Base-by-base conservation (phyloP, 1,140 invertebrate genomes). In the Nilaparvata lugens region DNA sequence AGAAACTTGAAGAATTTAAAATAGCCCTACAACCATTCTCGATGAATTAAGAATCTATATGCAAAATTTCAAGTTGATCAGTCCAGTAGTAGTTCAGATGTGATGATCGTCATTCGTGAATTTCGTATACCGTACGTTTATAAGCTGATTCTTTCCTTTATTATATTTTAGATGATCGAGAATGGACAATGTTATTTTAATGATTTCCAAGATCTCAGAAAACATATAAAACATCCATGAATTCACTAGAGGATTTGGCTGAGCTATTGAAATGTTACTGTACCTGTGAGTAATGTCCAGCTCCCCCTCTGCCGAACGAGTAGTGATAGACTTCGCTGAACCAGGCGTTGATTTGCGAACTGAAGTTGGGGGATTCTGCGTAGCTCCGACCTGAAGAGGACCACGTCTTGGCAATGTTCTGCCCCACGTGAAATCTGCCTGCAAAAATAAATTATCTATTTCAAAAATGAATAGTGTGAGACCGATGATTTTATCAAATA, bases 201-300 rank as follows among this genome's bases (percentile, higher is more conserved):
- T 40, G 38, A 40, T 9, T 9, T 40, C n/a, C n/a, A 40, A 40
- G n/a, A 9, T n/a, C 9, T 9, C 38, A 40, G n/a, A 40, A 9
- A 9, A 40, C 38, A 40, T 9, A 9, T 9, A 40, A 40, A 9
- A 40, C 9, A 40, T 40, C 9, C 9, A 9, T 40, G n/a, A 40
- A 40, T n/a, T 40, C n/a, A 40, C 38, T n/a, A 40, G 9, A 40
- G 38, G 38, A 9, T 40, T 40, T 9, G n/a, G 9, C n/a, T 40
- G n/a, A n/a, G n/a, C 38, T n/a, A 9, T 59, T 54, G 64, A 62
- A 65, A 48, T 65, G 67, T 68, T 69, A 70, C 45, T 21, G 9
- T 56, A 88, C 86, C 81, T 91, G 88, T 43, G 88, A 89, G 70
- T 90, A 92, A 76, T 92, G 89, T 45, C 85, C 88, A 4, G 87